A percentile compares a stretch with the other conserved stretches of the same genome.
Evolutionary conservation across 2,888 invertebrate genomes (phyloP).

Genomic region (Steinernema carpocapsae): DNA sequence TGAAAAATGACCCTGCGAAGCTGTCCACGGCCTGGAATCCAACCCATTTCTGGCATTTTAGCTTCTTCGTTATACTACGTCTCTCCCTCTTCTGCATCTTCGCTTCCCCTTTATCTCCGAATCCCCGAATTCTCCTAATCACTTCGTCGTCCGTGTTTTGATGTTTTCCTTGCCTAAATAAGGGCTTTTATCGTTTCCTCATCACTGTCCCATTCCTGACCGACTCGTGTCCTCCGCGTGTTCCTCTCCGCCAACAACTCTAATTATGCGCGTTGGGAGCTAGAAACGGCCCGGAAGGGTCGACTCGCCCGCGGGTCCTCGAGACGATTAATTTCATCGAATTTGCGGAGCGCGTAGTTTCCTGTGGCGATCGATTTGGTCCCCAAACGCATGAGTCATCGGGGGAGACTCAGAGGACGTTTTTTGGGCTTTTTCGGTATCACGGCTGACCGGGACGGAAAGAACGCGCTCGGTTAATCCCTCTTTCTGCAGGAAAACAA

Average conservation of each 20-base stretch:
- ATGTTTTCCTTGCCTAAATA: not conserved
- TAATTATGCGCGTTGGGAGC: slow-evolving; percentile 17
- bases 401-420: not conserved
- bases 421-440: not conserved
- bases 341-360: slow-evolving; percentile 5
- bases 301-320: slow-evolving; percentile 31
- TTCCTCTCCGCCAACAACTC: slow-evolving; percentile 13
- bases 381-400: slow-evolving; percentile 22
- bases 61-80: not conserved
- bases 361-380: slow-evolving; percentile 19
- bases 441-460: not conserved
- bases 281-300: not conserved
- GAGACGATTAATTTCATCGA: slow-evolving; percentile 33
- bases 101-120: too few species aligned
- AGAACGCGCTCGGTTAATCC: slow-evolving; percentile 29
- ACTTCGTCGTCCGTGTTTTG: slow-evolving; percentile 3
- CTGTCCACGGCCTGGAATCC: slow-evolving; percentile 21
- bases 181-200: not conserved
- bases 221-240: not conserved
- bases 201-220: slow-evolving; percentile 20
- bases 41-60: slow-evolving; percentile 3
- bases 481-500: not conserved
- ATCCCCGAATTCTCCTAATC: not conserved
- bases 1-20: slow-evolving; percentile 23
- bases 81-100: not conserved